These are phyloP conservation scores for Scaptomyza caliginosa DNA, from an alignment of 2,888 invertebrate genomes.

Conservation along the genomic window DNA sequence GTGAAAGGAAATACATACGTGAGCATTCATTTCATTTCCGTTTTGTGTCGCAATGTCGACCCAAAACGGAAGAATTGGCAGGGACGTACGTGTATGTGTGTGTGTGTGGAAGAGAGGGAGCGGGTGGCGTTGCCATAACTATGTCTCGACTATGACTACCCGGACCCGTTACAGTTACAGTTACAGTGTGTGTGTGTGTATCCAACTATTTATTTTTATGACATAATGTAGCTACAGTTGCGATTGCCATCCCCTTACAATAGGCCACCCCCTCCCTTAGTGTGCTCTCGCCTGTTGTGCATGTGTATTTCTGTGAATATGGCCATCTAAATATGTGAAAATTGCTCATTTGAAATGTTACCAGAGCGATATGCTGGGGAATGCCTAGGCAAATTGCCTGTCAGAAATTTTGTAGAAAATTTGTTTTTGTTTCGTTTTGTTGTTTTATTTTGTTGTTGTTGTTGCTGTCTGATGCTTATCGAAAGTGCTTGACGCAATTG, in stretches of 20 bases:
- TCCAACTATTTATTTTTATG: constrained; percentile 75
- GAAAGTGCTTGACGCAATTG: constrained; percentile 58
- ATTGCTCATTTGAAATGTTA: constrained; percentile 75
- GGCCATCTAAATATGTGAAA: constrained; percentile 75
- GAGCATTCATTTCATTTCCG: constrained; percentile 58
- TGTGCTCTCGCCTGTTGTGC: background rate
- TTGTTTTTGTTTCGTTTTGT: constrained; percentile 53
- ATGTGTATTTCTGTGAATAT: constrained; percentile 44
- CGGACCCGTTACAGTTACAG: constrained; percentile 21
- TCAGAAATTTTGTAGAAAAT: constrained; percentile 75
- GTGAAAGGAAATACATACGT: constrained; percentile 58
- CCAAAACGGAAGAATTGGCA: background rate
- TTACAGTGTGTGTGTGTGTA: constrained; percentile 28
- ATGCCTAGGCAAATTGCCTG: constrained; percentile 73
- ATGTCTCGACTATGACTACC: constrained; percentile 53
- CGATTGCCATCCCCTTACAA: constrained; percentile 14
- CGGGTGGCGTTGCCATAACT: constrained; percentile 46
- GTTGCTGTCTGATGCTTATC: constrained; percentile 55
- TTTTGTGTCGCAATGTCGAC: constrained; percentile 33
- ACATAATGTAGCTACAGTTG: constrained; percentile 68
- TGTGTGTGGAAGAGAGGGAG: background rate
- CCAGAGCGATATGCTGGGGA: constrained; percentile 20
- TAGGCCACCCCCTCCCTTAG: background rate
- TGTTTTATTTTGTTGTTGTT: constrained; percentile 10
- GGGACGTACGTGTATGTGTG: background rate